Percentiles rank a stretch among this genome's conserved stretches.
These are phyloP conservation scores for Drosophila dunni DNA, from an alignment of 1,140 invertebrate genomes.

Conservation along the genomic window DNA sequence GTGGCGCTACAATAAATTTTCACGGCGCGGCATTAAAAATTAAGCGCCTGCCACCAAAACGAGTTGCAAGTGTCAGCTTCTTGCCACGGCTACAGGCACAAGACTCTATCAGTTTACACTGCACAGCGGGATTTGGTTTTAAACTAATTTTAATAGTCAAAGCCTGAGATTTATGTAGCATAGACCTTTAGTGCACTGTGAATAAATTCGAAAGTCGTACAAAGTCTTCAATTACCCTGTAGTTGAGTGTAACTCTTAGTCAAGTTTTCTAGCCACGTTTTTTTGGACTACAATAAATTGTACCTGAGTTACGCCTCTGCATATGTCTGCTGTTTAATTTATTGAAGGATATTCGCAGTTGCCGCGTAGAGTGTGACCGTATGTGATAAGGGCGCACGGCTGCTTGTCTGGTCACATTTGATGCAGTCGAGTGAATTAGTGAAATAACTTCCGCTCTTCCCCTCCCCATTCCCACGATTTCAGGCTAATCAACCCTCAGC, in stretches of 20 bases:
- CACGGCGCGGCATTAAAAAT: constrained; percentile 72
- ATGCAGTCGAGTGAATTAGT: constrained; percentile 28
- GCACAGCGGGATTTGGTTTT: neutral
- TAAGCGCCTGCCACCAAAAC: constrained; percentile 62
- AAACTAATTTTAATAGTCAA: too few relatives aligned
- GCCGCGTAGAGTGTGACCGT: constrained; percentile 5
- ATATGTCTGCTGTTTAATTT: constrained; percentile 72
- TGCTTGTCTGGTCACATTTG: constrained; percentile 58
- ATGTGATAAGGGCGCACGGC: constrained; percentile 38
- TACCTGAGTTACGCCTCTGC: constrained; percentile 77
- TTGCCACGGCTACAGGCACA: neutral
- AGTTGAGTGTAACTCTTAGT: constrained; percentile 44
- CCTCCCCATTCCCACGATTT: constrained; percentile 64
- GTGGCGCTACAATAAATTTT: constrained; percentile 77
- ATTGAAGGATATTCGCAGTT: constrained; percentile 46
- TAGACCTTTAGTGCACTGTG: too few relatives aligned
- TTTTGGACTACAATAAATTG: constrained; percentile 60
- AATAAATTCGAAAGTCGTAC: too few relatives aligned
- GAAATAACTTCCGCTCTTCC: constrained; percentile 3
- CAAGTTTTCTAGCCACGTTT: constrained; percentile 39
- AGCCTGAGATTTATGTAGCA: too few relatives aligned
- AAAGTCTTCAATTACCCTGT: neutral
- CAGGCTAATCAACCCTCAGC: constrained; percentile 30
- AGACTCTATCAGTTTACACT: constrained; percentile 62
- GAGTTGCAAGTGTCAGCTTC: constrained; percentile 54